Conservation (phyloP, 2,797 vertebrate genomes). For the Bradypodion pumilum region DNA sequence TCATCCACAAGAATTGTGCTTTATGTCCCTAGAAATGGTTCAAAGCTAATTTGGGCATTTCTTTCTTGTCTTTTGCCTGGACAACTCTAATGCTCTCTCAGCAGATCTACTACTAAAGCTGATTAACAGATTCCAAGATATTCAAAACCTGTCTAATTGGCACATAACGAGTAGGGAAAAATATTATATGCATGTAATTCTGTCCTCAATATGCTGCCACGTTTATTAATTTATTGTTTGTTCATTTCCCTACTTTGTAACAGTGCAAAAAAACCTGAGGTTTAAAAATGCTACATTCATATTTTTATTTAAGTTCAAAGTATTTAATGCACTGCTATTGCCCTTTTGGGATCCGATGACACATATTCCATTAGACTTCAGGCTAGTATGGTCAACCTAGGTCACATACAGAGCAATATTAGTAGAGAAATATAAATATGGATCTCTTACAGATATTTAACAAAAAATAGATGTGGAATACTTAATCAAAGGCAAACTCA, state of each 20-base stretch:
- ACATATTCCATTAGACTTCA: not conserved
- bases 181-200: conserved; percentile 26
- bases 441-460: not conserved
- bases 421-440: not conserved
- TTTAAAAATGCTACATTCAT: not conserved
- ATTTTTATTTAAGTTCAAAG: too few species aligned
- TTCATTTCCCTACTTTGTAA: conserved; percentile 10
- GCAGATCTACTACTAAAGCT: conserved; percentile 57
- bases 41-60: conserved; percentile 45
- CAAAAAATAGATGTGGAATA: not conserved
- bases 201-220: conserved; percentile 37
- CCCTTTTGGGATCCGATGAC: not conserved
- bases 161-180: conserved; percentile 30
- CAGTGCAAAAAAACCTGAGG: not conserved
- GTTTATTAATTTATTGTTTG: not conserved
- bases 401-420: not conserved
- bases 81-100: conserved; percentile 52
- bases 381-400: not conserved
- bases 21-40: conserved; percentile 41
- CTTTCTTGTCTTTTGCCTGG: conserved; percentile 20
- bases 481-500: not conserved
- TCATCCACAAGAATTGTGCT: conserved; percentile 5
- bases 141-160: conserved; percentile 49
- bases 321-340: not conserved
- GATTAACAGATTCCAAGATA: conserved; percentile 57